Base-by-base conservation (phyloP, 2,113 vertebrate genomes). In the Bombycilla garrulus region DNA sequence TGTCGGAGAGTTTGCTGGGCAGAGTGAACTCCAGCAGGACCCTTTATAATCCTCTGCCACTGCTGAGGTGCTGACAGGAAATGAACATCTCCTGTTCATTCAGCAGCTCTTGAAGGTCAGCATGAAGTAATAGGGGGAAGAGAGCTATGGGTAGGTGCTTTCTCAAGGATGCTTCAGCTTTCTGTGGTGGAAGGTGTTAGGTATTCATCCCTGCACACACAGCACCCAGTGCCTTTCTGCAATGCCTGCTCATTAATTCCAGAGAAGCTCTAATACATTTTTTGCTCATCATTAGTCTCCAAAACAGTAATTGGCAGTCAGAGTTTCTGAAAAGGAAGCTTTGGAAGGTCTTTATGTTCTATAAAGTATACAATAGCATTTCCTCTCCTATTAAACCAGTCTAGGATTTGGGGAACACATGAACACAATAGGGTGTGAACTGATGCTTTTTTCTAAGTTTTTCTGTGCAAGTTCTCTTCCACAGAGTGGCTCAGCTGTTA, bases 181-280 rank as follows among this genome's bases (percentile, higher is more conserved):
- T 65, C 42, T 26, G 4, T 28, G 17, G n/a, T 45, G 35, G n/a
- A 57, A 84, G 29, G 25, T 53, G 20, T 51, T n/a, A 16, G 10
- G 13, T 31, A 18, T 26, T 60, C 11, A 61, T 22, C 36, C 53
- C 67, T 57, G 38, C 0, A 1, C 17, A 11, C 0, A 0, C 21
- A 38, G 20, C 11, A 42, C 25, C 6, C 40, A 23, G 24, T 14
- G n/a, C 67, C 60, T 21, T 77, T 65, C 77, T 69, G 66, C 16
- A 62, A 25, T 6, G 21, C 33, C 35, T 60, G 8, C 9, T 2
- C 0, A 0, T 64, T 60, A 23, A 35, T 76, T 86, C 26, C 62
- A 53, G 54, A 73, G n/a, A 38, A 38, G 24, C 23, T 33, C 13
- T 31, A 18, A n/a, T 7, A 53, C 2, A n/a, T 67, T 72, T 86